Base-by-base conservation (phyloP, 2,888 invertebrate genomes). In the Punctoribates punctum region DNA sequence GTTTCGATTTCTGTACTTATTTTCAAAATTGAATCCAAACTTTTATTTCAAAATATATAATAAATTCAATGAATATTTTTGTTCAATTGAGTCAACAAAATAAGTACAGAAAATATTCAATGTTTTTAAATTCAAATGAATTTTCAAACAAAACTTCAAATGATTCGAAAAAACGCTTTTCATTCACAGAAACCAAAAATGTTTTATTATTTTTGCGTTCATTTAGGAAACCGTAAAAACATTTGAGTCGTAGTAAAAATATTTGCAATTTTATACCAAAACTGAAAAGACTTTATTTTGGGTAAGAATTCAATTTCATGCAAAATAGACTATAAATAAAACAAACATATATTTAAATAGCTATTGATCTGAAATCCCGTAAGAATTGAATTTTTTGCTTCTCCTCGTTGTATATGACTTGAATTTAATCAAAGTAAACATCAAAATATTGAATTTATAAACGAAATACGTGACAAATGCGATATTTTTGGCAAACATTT, bases 381-480 rank as follows among this genome's bases (percentile, higher is more conserved):
- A 11, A 42, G 42, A 42, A 11, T 42, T 9, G 42, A 1, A 42
- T 9, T 42, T 42, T 42, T 42, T 42, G 8, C 8, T 3, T 8
- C 34, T 34, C 8, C 4, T 34, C 8, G 34, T 34, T 42, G 42
- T 20, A 9, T 54, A 60, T 65, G 65, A 65, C 17, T 65, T 65
- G 65, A 65, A 65, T 65, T 65, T 38, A 65, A 65, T 65, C 65
- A 65, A 65, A 38, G 34, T 27, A 65, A 65, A 65, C 65, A 65
- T 65, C 27, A 27, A 60, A 27, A 65, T 65, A n/a, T 34, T 34
- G 65, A n/a, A 65, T 34, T 38, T 38, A 38, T 65, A 27, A 11
- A 17, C 17, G 34, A 65, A 34, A 60, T 60, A 60, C 60, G 60
- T 60, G 60, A 60, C 60, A 60, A 60, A 60, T 60, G 23, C 25